Percentiles rank a stretch among this genome's conserved stretches.
Conservation (phyloP, 2,888 invertebrate genomes). For the Cryptus armator region DNA sequence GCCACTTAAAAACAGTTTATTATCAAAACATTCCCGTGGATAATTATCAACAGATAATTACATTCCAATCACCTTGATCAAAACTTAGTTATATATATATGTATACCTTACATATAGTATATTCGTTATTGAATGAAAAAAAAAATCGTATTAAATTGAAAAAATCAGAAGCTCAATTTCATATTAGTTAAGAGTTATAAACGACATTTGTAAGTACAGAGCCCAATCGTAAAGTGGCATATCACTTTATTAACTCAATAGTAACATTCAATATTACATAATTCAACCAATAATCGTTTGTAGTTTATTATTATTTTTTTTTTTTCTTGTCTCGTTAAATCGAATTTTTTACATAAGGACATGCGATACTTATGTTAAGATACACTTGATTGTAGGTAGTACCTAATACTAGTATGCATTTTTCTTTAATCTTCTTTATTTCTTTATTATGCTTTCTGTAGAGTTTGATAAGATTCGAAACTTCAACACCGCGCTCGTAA, state of each 20-base stretch:
- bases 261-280: slow-evolving; percentile 85
- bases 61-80: slow-evolving; percentile 73
- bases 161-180: slow-evolving; percentile 1
- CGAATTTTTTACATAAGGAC: slow-evolving; percentile 80
- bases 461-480: slow-evolving; percentile 84
- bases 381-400: slow-evolving; percentile 82
- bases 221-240: slow-evolving; percentile 81
- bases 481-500: slow-evolving; percentile 81
- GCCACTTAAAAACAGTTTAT: slow-evolving; percentile 64
- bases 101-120: slow-evolving; percentile 29
- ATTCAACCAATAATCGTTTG: slow-evolving; percentile 83
- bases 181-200: neutral
- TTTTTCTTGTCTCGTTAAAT: slow-evolving; percentile 49
- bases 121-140: slow-evolving; percentile 33
- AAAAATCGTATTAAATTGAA: slow-evolving; percentile 20
- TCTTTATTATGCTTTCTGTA: slow-evolving; percentile 82
- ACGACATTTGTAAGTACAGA: slow-evolving; percentile 74
- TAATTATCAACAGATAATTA: slow-evolving; percentile 68
- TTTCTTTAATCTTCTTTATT: slow-evolving; percentile 66
- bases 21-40: slow-evolving; percentile 64
- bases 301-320: slow-evolving; percentile 61
- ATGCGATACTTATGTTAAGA: slow-evolving; percentile 82
- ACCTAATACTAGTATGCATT: slow-evolving; percentile 73
- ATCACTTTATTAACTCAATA: slow-evolving; percentile 85
- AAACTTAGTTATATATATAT: slow-evolving; percentile 50